Base-by-base conservation (phyloP, 2,113 vertebrate species). In the Sinocyclocheilus anshuiensis region DNA sequence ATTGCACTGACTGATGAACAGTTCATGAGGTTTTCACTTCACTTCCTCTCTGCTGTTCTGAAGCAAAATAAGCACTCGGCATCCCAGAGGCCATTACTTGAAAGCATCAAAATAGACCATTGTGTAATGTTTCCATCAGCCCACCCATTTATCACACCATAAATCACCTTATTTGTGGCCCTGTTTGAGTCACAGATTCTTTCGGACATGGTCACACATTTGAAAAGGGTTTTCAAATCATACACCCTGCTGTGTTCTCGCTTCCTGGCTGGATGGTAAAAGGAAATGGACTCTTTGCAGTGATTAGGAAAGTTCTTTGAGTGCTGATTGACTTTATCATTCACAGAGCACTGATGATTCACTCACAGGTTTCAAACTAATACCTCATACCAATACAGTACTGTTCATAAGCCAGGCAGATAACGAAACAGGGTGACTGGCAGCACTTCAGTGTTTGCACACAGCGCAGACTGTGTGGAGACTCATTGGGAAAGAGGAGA, bases 1-100 rank as follows among this genome's bases (percentile, higher is more conserved):
- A 84, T 78, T 65, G 87, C 81, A 88, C 48, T 86, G 63, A 78
- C 79, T 65, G 84, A 87, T n/a, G 20, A 75, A 61, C 45, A 84
- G 42, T 13, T 26, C 50, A 65, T 57, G 11, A 55, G 77, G 45
- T 39, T 45, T 72, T 61, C 42, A 42, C 42, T 42, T 1, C 45
- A 12, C 45, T 48, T 48, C 11, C 45, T 77, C 76, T 65, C 77
- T 77, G 61, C 61, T 69, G 57, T 80, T 53, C 48, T 24, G 48
- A 79, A 53, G 61, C 84, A 65, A 65, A 78, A 77, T 33, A 85
- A 53, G 72, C 48, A 78, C 61, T 80, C 78, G 80, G 67, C 65
- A 77, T 83, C 50, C 67, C 57, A 57, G 36, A 81, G 55, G 57
- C 85, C 67, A 16, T 59, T 61, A 45, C 67, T 77, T 26, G 65